Evolutionary conservation across 2,797 vertebrate species (phyloP), one percentile per base, ranked within the genome.

Genomic region (Calcarius lapponicus): DNA sequence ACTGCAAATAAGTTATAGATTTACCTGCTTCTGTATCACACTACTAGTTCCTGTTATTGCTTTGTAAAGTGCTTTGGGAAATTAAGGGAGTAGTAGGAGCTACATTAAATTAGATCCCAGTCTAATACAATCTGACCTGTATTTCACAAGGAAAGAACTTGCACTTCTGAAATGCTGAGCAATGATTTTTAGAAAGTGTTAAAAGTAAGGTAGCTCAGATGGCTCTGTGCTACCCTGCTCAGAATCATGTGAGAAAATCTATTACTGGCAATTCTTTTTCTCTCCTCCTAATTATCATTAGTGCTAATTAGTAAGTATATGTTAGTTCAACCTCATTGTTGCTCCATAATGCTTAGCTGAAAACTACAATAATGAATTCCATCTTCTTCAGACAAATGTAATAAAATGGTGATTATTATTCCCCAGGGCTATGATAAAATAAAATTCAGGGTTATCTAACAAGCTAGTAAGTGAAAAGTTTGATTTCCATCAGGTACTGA

Each of bases 371-470:
- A 91, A 94, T 73, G 84, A 86, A 91, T 95, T 90, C 67, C 40
- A 87, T 4, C 11, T 92, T 95, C 78, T 93, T 76, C 58, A 90
- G 61, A 17, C 5, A 3, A 91, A 91, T 71, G 34, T 57, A 95
- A 95, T 93, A 86, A 94, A 97, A 89, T 53, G 32, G 71, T 93
- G 92, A 94, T 94, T 95, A 92, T 81, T 91, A 83, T 57, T 95
- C 76, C 69, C 69, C 53, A 60, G 36, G 48, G 58, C 54, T 85
- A 45, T n/a, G 36, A 54, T 12, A 17, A 70, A 96, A 88, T 54
- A 75, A 28, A 50, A 72, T 73, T 94, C 58, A 57, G 42, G 42
- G 22, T 83, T 64, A 87, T 81, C 53, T 72, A 50, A 91, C 84
- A 61, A 15, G 92, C 62, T 50, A 54, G 14, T 54, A 48, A 76